Percentiles rank a stretch among this genome's conserved stretches.
Evolutionary conservation across 2,113 vertebrate species (phyloP).

Genomic region (Esox niger): DNA sequence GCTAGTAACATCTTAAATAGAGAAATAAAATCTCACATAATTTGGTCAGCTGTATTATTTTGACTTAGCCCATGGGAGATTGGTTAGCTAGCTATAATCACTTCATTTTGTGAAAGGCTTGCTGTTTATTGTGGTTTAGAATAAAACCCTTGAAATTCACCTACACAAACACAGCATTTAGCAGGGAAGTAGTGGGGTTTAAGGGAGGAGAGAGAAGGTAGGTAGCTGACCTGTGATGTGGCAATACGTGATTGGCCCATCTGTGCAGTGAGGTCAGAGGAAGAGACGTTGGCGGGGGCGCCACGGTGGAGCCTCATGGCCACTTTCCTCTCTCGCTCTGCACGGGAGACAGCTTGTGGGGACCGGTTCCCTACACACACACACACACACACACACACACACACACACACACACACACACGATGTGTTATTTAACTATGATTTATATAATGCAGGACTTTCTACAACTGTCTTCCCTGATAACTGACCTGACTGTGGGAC

Average conservation of each 20-base stretch:
- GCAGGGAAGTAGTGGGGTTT: background rate
- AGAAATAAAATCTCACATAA: no score
- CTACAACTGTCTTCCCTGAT: background rate
- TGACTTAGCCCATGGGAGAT: no score
- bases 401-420: background rate
- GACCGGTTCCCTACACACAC: constrained; percentile 85
- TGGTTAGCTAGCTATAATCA: no score
- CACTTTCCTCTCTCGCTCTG: constrained; percentile 95
- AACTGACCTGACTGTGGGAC: constrained; percentile 86
- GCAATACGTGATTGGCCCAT: constrained; percentile 86
- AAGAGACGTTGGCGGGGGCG: constrained; percentile 91
- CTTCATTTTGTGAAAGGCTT: no score
- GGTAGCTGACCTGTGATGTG: constrained; percentile 83
- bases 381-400: background rate
- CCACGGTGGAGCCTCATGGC: constrained; percentile 96
- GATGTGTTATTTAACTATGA: background rate
- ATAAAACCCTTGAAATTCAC: no score
- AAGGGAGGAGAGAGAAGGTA: no score
- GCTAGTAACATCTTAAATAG: no score
- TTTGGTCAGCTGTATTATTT: no score
- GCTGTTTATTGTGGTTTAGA: no score
- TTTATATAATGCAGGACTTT: background rate
- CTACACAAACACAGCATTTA: no score
- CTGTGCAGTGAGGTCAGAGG: constrained; percentile 89
- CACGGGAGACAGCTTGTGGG: constrained; percentile 92